Conservation (phyloP, 1,140 invertebrate genomes). For the Microplitis demolitor region DNA sequence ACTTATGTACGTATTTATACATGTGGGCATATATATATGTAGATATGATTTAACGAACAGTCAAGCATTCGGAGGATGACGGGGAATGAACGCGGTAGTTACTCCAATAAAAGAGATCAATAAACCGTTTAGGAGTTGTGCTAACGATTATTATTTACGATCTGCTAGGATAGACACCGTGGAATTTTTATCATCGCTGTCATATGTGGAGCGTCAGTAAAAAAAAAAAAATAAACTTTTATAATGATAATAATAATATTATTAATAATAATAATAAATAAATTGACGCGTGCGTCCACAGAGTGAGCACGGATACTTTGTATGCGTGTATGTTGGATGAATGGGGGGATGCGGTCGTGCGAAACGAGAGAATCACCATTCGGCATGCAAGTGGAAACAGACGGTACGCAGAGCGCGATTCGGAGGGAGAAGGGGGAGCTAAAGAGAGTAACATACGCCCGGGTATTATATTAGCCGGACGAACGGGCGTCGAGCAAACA, state of each 20-base stretch:
- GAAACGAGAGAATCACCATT: conserved; percentile 21
- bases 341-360: conserved; percentile 21
- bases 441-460: conserved; percentile 52
- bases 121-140: conserved; percentile 15
- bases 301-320: no score
- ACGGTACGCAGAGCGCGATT: conserved; percentile 40
- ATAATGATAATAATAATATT: no score
- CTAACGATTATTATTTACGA: conserved; percentile 25
- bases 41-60: neutral
- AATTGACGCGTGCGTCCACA: no score
- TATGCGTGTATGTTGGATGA: conserved; percentile 27
- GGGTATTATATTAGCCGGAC: conserved; percentile 43
- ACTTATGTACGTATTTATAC: no score
- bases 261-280: no score
- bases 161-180: conserved; percentile 5
- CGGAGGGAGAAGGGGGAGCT: conserved; percentile 36
- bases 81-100: conserved; percentile 8
- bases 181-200: conserved; percentile 15
- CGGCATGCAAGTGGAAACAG: conserved; percentile 36
- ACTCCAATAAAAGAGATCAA: conserved; percentile 23
- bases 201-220: neutral
- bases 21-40: no score
- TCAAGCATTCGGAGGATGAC: neutral
- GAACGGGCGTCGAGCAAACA: conserved; percentile 41
- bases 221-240: neutral